A percentile compares a stretch with the other conserved stretches of the same genome.
These are phyloP conservation scores for Coelopa frigida DNA, from an alignment of 1,140 invertebrate genomes.

Conservation along the genomic window DNA sequence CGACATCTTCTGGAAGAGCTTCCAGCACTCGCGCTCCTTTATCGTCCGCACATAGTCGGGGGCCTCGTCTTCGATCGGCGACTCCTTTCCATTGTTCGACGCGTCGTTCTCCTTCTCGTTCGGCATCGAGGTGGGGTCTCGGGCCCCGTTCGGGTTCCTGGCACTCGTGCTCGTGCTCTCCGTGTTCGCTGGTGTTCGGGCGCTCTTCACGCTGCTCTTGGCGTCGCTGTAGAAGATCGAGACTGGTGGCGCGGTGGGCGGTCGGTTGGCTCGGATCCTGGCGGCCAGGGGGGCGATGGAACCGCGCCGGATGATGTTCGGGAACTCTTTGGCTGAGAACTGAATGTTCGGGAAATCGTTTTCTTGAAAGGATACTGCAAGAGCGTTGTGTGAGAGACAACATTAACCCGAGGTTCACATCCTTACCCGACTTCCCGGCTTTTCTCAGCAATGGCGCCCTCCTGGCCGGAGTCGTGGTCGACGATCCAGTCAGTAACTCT, in stretches of 20 bases:
- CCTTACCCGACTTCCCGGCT: constrained; percentile 43
- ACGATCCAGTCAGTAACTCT: constrained; percentile 6
- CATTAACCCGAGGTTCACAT: background rate
- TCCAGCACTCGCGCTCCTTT: constrained; percentile 62
- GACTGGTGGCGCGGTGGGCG: constrained; percentile 41
- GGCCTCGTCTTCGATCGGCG: constrained; percentile 27
- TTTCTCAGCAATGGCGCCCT: constrained; percentile 35
- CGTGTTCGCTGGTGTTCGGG: background rate
- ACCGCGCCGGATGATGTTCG: constrained; percentile 38
- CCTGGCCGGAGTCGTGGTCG: constrained; percentile 21
- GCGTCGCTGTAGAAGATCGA: constrained; percentile 35
- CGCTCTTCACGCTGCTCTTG: constrained; percentile 2
- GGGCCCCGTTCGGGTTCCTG: background rate
- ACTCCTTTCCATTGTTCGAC: background rate
- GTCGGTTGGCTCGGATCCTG: constrained; percentile 37
- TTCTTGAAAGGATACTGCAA: constrained; percentile 43
- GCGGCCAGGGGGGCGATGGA: constrained; percentile 41
- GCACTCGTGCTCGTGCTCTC: background rate
- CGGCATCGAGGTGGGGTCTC: background rate
- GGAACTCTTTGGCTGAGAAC: constrained; percentile 39
- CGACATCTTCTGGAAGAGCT: constrained; percentile 59
- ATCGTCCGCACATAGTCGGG: constrained; percentile 42
- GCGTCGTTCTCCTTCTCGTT: constrained; percentile 11
- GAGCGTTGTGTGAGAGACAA: background rate
- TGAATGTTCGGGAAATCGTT: constrained; percentile 39